These are phyloP conservation scores for Neomonachus schauinslandi DNA, from an alignment of 2,113 vertebrate species.

Conservation along the genomic window DNA sequence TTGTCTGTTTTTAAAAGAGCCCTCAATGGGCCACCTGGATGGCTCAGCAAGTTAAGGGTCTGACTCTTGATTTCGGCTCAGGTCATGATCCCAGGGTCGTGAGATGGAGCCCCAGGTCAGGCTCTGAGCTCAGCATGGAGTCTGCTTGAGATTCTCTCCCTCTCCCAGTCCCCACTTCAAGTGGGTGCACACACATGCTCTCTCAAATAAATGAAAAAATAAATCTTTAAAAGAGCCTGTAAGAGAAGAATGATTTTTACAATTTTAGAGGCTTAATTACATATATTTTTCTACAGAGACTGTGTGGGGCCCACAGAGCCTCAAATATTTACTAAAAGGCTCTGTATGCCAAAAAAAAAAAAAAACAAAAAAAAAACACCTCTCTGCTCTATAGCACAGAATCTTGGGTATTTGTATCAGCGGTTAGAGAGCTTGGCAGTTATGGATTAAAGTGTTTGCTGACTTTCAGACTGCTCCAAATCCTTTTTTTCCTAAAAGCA, in stretches of 20 bases:
- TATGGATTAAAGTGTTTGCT: background rate
- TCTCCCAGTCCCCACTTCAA: background rate
- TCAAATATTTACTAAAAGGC: background rate
- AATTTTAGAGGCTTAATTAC: background rate
- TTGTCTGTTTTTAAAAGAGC: background rate
- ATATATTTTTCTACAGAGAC: background rate
- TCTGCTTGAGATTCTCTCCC: background rate
- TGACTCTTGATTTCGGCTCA: background rate
- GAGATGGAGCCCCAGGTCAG: background rate
- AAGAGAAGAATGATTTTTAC: background rate
- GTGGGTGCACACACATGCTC: background rate
- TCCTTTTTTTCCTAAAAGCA: background rate
- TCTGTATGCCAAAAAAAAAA: background rate
- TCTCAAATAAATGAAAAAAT: background rate
- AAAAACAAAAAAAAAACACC: background rate
- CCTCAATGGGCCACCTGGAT: background rate
- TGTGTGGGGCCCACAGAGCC: background rate
- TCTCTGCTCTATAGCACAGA: background rate
- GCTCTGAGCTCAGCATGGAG: background rate
- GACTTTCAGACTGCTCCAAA: background rate
- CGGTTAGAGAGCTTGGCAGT: background rate
- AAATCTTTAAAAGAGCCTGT: background rate
- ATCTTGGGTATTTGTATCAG: background rate
- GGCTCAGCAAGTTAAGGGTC: background rate
- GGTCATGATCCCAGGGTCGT: background rate